These are phyloP conservation scores for Peribatodes rhomboidaria DNA, from an alignment of 2,888 invertebrate species.

Conservation along the genomic window DNA sequence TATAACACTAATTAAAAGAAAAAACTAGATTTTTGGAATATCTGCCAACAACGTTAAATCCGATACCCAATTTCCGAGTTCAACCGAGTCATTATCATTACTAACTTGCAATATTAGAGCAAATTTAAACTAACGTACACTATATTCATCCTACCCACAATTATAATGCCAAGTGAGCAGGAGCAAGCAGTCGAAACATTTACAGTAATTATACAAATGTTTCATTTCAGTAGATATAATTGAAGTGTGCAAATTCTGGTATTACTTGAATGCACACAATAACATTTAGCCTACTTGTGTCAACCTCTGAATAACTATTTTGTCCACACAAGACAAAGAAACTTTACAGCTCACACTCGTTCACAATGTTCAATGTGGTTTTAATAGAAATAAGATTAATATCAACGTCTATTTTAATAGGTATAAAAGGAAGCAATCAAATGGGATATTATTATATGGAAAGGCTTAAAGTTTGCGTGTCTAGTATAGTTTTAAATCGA, in stretches of 20 bases:
- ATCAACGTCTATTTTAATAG: too few species aligned
- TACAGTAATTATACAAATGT: neutral
- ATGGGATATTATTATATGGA: neutral
- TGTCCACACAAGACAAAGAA: neutral
- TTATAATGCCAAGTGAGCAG: neutral
- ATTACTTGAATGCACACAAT: neutral
- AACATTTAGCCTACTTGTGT: neutral
- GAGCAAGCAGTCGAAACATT: slow-evolving; percentile 10
- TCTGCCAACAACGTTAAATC: too few species aligned
- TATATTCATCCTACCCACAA: neutral
- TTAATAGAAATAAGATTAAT: too few species aligned
- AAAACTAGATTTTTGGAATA: too few species aligned
- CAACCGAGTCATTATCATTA: neutral
- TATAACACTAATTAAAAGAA: too few species aligned
- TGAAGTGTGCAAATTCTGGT: neutral
- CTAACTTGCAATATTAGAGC: neutral
- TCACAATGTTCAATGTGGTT: neutral
- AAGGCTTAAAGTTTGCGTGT: neutral
- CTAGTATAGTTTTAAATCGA: neutral
- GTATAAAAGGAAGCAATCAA: neutral
- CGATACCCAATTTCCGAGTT: too few species aligned
- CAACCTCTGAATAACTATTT: neutral
- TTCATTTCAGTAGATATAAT: neutral
- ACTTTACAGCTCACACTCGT: neutral
- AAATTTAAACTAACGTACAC: neutral